Conservation (phyloP, 92 coral and sea anemone genomes). For the Diadumene lineata region DNA sequence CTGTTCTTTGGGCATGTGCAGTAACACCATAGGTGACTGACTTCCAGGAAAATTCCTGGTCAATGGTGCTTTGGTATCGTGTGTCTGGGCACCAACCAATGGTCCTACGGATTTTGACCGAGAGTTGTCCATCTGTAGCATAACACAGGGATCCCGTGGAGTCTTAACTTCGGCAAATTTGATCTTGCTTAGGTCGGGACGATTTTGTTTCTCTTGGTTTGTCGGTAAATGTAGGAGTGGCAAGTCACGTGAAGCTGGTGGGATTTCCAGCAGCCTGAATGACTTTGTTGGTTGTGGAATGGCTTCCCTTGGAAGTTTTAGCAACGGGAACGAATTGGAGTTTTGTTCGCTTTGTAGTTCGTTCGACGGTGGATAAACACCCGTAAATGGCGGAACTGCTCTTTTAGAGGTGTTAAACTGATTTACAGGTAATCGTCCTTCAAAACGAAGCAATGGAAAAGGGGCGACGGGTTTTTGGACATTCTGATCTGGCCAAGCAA, state of each 20-base stretch:
- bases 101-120: background rate
- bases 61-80: constrained; percentile 19
- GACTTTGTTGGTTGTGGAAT: constrained; percentile 51
- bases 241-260: constrained; percentile 29
- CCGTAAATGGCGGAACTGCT: constrained; percentile 4
- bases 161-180: constrained; percentile 48
- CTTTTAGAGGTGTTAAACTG: background rate
- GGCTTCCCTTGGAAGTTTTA: constrained; percentile 43
- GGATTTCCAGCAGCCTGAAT: constrained; percentile 53
- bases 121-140: constrained; percentile 9
- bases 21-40: constrained; percentile 46
- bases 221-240: constrained; percentile 53
- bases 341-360: no score
- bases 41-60: background rate
- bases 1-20: constrained; percentile 49
- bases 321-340: constrained; percentile 36
- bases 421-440: background rate
- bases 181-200: constrained; percentile 63
- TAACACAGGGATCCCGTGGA: constrained; percentile 28
- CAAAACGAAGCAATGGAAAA: constrained; percentile 21
- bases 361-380: constrained; percentile 16
- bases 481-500: constrained; percentile 23
- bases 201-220: constrained; percentile 12
- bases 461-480: background rate
- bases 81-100: constrained; percentile 8